These are phyloP conservation scores for Cheilosia pagana DNA, from an alignment of 2,888 invertebrate species.

Conservation along the genomic window DNA sequence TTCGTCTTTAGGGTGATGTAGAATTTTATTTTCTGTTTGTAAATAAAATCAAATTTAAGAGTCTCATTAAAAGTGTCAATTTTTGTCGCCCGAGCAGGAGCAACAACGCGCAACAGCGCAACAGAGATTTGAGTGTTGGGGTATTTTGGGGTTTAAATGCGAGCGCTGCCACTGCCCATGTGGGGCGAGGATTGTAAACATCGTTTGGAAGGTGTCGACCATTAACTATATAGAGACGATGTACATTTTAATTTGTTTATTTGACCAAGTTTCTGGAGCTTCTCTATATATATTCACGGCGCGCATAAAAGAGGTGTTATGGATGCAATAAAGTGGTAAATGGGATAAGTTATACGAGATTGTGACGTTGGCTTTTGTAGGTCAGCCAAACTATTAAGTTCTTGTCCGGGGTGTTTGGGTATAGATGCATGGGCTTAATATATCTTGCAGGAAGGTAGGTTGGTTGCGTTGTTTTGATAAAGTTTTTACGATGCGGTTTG, in stretches of 20 bases:
- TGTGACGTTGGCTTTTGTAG: slow-evolving; percentile 13
- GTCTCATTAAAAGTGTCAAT: slow-evolving; percentile 71
- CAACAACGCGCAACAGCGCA: slow-evolving; percentile 1
- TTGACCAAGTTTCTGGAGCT: slow-evolving; percentile 39
- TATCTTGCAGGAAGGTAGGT: slow-evolving; percentile 5
- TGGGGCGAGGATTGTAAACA: slow-evolving; percentile 23
- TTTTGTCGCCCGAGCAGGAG: slow-evolving; percentile 45
- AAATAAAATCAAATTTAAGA: slow-evolving; percentile 71
- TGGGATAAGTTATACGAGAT: slow-evolving; percentile 23
- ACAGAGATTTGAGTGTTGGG: slow-evolving; percentile 36
- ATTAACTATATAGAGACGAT: slow-evolving; percentile 33
- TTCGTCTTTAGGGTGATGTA: slow-evolving; percentile 47
- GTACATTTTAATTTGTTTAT: slow-evolving; percentile 59
- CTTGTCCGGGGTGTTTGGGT: neutral
- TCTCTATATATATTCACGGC: slow-evolving; percentile 2
- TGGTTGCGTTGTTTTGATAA: neutral
- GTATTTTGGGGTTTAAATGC: slow-evolving; percentile 47
- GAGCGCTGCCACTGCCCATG: neutral
- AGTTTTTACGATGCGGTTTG: neutral
- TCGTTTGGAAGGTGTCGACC: slow-evolving; percentile 47
- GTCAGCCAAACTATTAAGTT: slow-evolving; percentile 22
- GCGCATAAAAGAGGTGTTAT: slow-evolving; percentile 48
- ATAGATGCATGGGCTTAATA: neutral
- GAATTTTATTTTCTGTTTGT: slow-evolving; percentile 59
- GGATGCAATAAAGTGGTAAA: slow-evolving; percentile 49